A percentile compares a stretch with the other conserved stretches of the same genome.
Evolutionary conservation across 2,888 invertebrate species (phyloP).

Genomic region (Acanthosoma haemorrhoidale): DNA sequence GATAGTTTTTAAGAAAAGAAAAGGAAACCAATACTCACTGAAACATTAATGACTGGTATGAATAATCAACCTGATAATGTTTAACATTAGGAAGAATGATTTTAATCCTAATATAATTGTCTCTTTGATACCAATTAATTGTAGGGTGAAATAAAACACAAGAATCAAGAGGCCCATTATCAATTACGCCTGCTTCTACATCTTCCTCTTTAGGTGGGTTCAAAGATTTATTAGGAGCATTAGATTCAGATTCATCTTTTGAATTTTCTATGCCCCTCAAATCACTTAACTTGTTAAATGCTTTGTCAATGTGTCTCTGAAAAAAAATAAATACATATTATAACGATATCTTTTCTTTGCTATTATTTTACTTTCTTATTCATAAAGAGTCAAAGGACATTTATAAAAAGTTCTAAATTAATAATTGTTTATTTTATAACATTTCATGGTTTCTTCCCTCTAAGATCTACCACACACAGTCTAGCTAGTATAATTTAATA

Average conservation of each 20-base stretch:
- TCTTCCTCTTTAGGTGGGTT: background rate
- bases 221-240: background rate
- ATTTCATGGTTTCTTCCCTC: no score
- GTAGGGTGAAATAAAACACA: background rate
- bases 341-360: no score
- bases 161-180: background rate
- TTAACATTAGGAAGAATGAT: conserved; percentile 1
- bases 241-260: no score
- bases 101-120: background rate
- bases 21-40: background rate
- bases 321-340: background rate
- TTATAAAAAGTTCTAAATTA: no score
- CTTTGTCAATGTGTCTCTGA: background rate
- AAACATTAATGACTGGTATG: background rate
- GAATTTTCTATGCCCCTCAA: no score
- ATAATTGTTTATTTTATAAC: no score
- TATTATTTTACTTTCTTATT: no score
- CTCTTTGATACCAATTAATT: conserved; percentile 16
- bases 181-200: background rate
- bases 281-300: background rate
- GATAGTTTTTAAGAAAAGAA: no score
- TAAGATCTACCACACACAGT: no score
- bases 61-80: background rate
- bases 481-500: no score
- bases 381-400: no score